Conservation (phyloP, 2,113 vertebrate genomes). For the Eublepharis macularius region DNA sequence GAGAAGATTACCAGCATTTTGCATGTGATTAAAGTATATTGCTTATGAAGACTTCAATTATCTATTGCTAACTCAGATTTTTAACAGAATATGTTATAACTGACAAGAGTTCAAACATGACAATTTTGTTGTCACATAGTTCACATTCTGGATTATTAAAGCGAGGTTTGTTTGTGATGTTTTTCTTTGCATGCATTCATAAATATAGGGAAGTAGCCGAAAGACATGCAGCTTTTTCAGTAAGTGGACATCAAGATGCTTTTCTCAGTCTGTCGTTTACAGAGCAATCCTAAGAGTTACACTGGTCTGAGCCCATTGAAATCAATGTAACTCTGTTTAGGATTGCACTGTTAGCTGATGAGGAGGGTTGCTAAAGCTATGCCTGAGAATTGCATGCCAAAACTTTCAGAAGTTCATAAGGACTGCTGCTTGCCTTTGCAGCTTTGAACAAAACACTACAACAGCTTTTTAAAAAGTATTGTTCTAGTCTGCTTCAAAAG, state of each 20-base stretch:
- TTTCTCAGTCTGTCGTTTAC: background rate
- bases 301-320: too few species aligned
- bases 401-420: background rate
- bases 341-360: too few species aligned
- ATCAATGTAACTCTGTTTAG: too few species aligned
- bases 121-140: too few species aligned
- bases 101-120: too few species aligned
- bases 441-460: background rate
- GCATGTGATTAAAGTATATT: background rate
- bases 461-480: background rate
- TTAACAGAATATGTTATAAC: too few species aligned
- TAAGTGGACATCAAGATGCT: background rate
- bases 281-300: too few species aligned
- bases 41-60: too few species aligned
- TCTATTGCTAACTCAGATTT: too few species aligned
- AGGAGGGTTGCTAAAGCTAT: background rate
- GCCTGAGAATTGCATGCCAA: background rate
- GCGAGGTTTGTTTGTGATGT: too few species aligned
- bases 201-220: background rate
- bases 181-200: too few species aligned
- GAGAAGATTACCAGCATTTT: background rate
- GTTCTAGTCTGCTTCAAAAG: background rate
- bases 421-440: background rate
- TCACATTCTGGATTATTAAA: too few species aligned
- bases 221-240: background rate